Evolutionary conservation across 2,797 vertebrate genomes (phyloP).

Genomic region (Peromyscus nudipes): DNA sequence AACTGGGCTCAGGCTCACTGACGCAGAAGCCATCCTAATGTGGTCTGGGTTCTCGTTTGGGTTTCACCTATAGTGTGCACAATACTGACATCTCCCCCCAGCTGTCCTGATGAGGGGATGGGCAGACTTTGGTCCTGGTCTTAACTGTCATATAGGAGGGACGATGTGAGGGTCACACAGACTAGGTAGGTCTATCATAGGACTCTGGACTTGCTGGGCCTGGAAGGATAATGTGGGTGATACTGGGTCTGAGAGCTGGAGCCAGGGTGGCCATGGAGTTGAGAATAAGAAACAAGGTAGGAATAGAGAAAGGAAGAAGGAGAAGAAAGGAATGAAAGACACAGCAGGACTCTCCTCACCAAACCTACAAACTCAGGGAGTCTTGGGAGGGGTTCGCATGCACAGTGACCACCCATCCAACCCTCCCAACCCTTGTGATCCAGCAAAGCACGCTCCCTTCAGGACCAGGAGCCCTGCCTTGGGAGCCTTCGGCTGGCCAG

Average conservation of each 20-base stretch:
- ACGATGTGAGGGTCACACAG: not conserved
- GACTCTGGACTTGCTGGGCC: not conserved
- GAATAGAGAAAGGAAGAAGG: not conserved
- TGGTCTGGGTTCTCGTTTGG: not conserved
- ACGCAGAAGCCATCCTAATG: not conserved
- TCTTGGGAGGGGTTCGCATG: not conserved
- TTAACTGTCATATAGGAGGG: accelerated
- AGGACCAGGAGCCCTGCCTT: accelerated
- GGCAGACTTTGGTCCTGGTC: not conserved
- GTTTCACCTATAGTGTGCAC: accelerated
- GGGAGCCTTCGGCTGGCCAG: accelerated
- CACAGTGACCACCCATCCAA: not conserved
- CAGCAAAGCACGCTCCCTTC: not conserved
- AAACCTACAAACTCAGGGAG: not conserved
- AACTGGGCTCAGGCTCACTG: not conserved
- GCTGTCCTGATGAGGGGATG: not conserved
- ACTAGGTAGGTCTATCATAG: not conserved
- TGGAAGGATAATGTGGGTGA: not conserved
- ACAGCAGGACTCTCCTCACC: not conserved
- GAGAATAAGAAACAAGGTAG: not conserved
- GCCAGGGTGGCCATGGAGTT: accelerated
- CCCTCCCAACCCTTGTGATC: not conserved
- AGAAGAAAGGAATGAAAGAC: not conserved
- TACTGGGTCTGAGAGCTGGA: not conserved
- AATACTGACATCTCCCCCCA: accelerated